phyloP scores from a whole-genome alignment of 2,888 invertebrate species.

The Pristionchus mayeri region DNA sequence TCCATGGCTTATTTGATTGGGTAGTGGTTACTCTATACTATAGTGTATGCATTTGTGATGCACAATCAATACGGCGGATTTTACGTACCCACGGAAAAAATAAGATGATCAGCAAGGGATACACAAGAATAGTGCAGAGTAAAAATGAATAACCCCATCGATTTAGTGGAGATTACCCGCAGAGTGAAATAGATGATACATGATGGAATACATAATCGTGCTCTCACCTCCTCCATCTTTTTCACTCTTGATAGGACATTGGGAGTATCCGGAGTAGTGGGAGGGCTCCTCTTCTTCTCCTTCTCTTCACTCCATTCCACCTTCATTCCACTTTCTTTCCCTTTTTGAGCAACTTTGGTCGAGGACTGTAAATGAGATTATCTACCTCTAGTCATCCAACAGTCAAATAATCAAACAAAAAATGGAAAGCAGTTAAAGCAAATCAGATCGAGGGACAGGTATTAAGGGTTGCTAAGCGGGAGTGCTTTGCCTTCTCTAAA shows the following conservation, averaged over 20 bases:
- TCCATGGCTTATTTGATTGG: too few relatives aligned
- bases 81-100: too few relatives aligned
- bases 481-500: not conserved
- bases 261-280: conserved; percentile 25
- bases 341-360: not conserved
- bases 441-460: not conserved
- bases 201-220: too few relatives aligned
- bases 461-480: not conserved
- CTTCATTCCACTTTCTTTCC: not conserved
- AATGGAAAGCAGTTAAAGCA: not conserved
- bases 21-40: too few relatives aligned
- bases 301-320: not conserved
- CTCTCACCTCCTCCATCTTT: conserved; percentile 61
- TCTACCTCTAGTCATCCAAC: not conserved
- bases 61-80: too few relatives aligned
- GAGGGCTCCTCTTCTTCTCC: not conserved
- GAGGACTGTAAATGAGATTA: not conserved
- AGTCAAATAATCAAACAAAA: not conserved
- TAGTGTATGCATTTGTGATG: too few relatives aligned
- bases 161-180: not conserved
- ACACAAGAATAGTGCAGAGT: too few relatives aligned
- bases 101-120: too few relatives aligned
- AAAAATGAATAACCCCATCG: too few relatives aligned
- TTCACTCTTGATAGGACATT: conserved; percentile 58
- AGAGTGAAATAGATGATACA: not conserved